Evolutionary conservation across 1,140 invertebrate genomes (phyloP).

Genomic region (Conopomorpha cramerella): DNA sequence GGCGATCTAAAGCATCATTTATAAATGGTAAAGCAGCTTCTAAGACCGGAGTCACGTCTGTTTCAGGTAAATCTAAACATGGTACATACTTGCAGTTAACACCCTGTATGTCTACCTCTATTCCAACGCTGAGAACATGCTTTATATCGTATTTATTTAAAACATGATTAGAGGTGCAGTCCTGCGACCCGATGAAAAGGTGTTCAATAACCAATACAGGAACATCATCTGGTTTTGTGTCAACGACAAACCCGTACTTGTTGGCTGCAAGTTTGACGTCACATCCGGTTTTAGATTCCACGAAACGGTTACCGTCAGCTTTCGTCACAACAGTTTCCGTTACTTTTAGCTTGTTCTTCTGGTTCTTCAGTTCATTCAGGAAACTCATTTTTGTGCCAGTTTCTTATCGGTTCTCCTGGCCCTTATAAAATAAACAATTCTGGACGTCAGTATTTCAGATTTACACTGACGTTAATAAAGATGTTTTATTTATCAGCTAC

Average conservation of each 20-base stretch:
- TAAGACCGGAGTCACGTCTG: slow-evolving; percentile 59
- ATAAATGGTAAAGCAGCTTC: slow-evolving; percentile 65
- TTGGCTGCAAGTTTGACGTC: slow-evolving; percentile 18
- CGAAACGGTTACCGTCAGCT: slow-evolving; percentile 61
- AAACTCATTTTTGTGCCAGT: slow-evolving; percentile 77
- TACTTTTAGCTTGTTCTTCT: slow-evolving; percentile 61
- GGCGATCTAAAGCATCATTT: slow-evolving; percentile 29
- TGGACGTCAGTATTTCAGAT: no score
- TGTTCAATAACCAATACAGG: slow-evolving; percentile 68
- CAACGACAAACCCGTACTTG: slow-evolving; percentile 77
- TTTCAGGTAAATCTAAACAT: slow-evolving; percentile 75
- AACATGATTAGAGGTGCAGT: slow-evolving; percentile 69
- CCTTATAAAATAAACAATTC: no score
- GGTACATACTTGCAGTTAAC: slow-evolving; percentile 61
- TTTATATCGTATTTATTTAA: slow-evolving; percentile 68
- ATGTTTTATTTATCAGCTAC: no score
- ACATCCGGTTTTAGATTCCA: slow-evolving; percentile 45
- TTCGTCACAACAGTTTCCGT: slow-evolving; percentile 69
- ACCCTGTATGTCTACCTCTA: slow-evolving; percentile 51
- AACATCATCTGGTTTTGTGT: slow-evolving; percentile 80
- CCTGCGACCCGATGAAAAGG: slow-evolving; percentile 83
- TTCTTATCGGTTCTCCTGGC: no score
- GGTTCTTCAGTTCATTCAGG: slow-evolving; percentile 61
- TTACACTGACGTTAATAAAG: no score
- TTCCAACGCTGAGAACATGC: slow-evolving; percentile 76